Evolutionary conservation across 2,797 vertebrate species (phyloP).

Genomic region (Peromyscus nudipes): DNA sequence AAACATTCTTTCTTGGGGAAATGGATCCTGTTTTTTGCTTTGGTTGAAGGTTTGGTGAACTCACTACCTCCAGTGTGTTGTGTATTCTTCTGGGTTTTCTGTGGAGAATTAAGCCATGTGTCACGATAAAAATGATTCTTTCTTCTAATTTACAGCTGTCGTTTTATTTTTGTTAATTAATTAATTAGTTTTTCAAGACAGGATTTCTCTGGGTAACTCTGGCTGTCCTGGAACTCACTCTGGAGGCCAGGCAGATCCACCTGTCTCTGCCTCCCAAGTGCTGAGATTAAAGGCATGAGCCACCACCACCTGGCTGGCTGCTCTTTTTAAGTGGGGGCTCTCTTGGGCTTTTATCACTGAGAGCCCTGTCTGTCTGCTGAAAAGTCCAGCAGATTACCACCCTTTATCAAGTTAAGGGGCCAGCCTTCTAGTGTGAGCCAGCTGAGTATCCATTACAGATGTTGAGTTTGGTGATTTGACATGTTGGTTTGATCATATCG

Average conservation of each 20-base stretch:
- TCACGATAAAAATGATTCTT: background rate
- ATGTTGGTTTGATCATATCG: slow-evolving; percentile 34
- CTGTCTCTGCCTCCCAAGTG: background rate
- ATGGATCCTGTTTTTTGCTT: background rate
- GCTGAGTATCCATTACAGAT: slow-evolving; percentile 33
- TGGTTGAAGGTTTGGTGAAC: background rate
- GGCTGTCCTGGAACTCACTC: background rate
- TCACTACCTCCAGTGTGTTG: background rate
- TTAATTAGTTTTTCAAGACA: background rate
- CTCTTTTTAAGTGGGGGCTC: background rate
- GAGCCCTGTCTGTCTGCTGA: background rate
- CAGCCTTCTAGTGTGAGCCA: background rate
- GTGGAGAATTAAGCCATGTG: background rate
- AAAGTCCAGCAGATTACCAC: background rate
- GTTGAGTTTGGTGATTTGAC: slow-evolving; percentile 40
- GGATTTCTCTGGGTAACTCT: background rate
- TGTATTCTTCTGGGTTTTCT: slow-evolving; percentile 10
- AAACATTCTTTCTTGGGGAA: background rate
- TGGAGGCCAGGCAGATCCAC: background rate
- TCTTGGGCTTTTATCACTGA: background rate
- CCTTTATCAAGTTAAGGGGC: background rate
- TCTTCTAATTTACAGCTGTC: background rate
- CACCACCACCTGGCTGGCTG: background rate
- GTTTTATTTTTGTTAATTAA: background rate
- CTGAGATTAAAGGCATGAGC: background rate